Percentiles rank a stretch among this genome's conserved stretches.
These are phyloP conservation scores for Otolemur crassicaudatus DNA, from an alignment of 2,797 vertebrate genomes.

Conservation along the genomic window DNA sequence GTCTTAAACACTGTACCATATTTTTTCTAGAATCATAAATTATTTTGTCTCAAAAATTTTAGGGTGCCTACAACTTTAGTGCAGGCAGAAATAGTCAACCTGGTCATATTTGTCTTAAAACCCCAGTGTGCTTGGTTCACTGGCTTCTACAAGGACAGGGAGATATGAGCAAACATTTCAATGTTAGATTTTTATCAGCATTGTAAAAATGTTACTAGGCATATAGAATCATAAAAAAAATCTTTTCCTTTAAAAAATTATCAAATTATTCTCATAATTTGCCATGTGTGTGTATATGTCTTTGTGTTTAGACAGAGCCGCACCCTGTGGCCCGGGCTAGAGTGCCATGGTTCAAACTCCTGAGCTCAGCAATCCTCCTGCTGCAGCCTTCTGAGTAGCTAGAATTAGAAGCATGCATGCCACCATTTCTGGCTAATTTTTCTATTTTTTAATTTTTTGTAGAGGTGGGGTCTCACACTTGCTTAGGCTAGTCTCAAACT, in stretches of 20 bases:
- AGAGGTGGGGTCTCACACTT: too few relatives aligned
- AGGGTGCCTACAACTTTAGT: neutral
- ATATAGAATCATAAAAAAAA: neutral
- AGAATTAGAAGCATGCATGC: too few relatives aligned
- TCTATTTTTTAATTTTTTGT: too few relatives aligned
- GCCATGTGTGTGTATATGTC: too few relatives aligned
- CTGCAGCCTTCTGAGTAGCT: too few relatives aligned
- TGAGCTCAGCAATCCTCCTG: too few relatives aligned
- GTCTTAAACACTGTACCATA: neutral
- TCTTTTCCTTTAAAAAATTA: neutral
- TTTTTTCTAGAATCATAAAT: neutral
- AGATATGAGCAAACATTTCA: neutral
- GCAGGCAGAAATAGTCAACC: neutral
- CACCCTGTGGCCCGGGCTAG: too few relatives aligned
- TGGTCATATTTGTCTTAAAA: slow-evolving; percentile 39
- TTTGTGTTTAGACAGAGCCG: too few relatives aligned
- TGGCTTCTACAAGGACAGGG: neutral
- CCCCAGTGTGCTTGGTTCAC: neutral
- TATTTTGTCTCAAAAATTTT: slow-evolving; percentile 4
- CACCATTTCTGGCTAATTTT: too few relatives aligned
- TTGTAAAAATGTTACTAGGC: neutral
- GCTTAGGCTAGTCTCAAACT: too few relatives aligned
- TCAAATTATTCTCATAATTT: neutral
- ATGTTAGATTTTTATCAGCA: slow-evolving; percentile 22
- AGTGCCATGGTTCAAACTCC: too few relatives aligned